Base-by-base conservation (phyloP, 2,888 invertebrate genomes). In the Ormyrus rosae region DNA sequence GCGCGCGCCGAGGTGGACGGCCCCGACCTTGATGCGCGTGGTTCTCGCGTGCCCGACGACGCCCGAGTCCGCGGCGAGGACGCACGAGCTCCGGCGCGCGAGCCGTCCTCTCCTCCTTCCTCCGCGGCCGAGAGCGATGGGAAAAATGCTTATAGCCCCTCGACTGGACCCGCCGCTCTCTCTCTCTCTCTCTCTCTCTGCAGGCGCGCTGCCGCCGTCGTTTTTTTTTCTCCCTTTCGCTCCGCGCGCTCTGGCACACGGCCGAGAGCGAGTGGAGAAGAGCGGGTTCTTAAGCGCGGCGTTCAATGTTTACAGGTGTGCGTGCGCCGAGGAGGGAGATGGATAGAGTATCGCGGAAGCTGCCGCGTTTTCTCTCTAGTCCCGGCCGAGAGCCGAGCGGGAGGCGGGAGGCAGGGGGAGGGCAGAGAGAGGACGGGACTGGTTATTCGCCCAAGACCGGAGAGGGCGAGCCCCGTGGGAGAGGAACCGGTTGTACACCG, bases 1-100 rank as follows among this genome's bases (percentile, higher is more conserved):
- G 81, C 82, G 81, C 76, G 67, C 6, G 72, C 55, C 45, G 50
- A 2, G 60, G 88, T 87, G 84, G 87, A 88, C 87, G 88, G 86
- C 85, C 87, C 86, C 89, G 89, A 87, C 89, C 89, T 89, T 89
- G 89, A 58, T 71, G 87, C 89, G 89, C 89, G 89, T 89, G 89
- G 88, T 87, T 89, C 89, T 89, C 89, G 89, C 89, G 89, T 89
- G 83, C 83, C 83, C 83, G 83, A 79, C 78, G 63, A 60, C 34
- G 55, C 34, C 84, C 88, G 88, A 84, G 80, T 45, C n/a, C 68
- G 61, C 63, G 70, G 83, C 88, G 88, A 84, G 82, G 63, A 45
- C 71, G 75, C 68, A 58, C 82, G 77, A 80, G 34, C 10, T 6
- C 67, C 34, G 60, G 69, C 55, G 76, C 81, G 75, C 76, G 72